Evolutionary conservation across 2,888 invertebrate genomes (phyloP).

Genomic region (Diarsia brunnea): DNA sequence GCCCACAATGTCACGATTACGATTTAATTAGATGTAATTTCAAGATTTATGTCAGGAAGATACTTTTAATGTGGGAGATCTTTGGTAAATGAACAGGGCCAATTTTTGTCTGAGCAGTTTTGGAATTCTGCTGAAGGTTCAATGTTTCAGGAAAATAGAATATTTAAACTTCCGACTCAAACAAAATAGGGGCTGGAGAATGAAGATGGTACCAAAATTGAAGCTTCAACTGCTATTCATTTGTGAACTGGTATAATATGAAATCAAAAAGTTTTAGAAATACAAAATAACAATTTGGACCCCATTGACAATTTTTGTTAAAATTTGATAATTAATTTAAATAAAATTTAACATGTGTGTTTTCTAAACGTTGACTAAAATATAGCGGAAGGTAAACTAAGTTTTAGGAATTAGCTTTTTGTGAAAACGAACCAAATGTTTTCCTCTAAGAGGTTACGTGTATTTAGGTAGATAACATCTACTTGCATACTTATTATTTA

Average conservation of each 20-base stretch:
- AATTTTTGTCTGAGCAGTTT: neutral
- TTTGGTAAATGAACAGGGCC: neutral
- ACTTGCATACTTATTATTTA: neutral
- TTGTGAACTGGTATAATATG: neutral
- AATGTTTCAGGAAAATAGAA: neutral
- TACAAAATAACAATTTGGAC: neutral
- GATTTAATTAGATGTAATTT: constrained; percentile 39
- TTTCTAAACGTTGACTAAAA: neutral
- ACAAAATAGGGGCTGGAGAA: neutral
- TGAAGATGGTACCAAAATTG: neutral
- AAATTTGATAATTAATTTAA: neutral
- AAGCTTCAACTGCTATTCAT: neutral
- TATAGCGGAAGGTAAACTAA: neutral
- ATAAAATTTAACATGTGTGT: neutral
- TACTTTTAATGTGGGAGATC: neutral
- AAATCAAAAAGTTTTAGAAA: too few relatives aligned
- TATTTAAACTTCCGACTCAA: neutral
- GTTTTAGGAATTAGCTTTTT: neutral
- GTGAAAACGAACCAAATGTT: neutral
- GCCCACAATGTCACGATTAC: constrained; percentile 54
- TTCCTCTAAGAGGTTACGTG: constrained; percentile 28
- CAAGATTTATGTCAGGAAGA: constrained; percentile 5
- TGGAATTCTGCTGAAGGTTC: neutral
- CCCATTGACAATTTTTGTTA: neutral
- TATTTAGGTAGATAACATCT: constrained; percentile 35